A percentile compares a stretch with the other conserved stretches of the same genome.
Conservation (phyloP, 2,113 vertebrate species). For the Lophura nycthemera region DNA sequence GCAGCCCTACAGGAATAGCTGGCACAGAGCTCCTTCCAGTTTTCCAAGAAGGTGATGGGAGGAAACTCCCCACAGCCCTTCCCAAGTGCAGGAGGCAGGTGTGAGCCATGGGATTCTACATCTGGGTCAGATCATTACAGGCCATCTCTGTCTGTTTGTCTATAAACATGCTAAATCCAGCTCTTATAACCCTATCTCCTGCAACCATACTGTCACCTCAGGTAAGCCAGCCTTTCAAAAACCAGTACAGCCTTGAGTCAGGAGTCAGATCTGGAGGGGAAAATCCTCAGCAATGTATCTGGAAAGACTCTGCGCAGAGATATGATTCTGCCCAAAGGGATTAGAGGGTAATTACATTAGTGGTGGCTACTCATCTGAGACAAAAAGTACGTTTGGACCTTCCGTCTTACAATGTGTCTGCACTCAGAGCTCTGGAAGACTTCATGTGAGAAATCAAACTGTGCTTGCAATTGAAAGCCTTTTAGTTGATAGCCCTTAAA, state of each 20-base stretch:
- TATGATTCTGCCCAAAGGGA: accelerated
- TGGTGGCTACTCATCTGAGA: background rate
- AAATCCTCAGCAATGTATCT: background rate
- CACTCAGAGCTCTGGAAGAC: background rate
- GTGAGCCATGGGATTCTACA: constrained; percentile 48
- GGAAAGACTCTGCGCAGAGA: background rate
- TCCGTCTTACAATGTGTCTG: background rate
- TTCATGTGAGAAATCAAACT: background rate
- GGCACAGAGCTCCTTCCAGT: background rate
- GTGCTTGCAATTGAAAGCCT: background rate
- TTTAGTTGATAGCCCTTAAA: background rate
- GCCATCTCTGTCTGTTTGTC: background rate
- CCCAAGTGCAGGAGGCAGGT: background rate
- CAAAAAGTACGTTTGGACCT: background rate
- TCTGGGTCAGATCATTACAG: constrained; percentile 4
- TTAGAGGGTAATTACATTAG: background rate
- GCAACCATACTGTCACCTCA: accelerated
- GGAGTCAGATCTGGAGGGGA: background rate
- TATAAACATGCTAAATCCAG: background rate
- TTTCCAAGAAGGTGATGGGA: constrained; percentile 63
- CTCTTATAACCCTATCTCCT: background rate
- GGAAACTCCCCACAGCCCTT: background rate
- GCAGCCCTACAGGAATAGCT: background rate
- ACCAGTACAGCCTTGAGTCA: background rate
- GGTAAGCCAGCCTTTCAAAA: background rate